Evolutionary conservation across 2,888 invertebrate species (phyloP), one percentile per base, ranked within the genome.

Genomic region (Margaritifera margaritifera): DNA sequence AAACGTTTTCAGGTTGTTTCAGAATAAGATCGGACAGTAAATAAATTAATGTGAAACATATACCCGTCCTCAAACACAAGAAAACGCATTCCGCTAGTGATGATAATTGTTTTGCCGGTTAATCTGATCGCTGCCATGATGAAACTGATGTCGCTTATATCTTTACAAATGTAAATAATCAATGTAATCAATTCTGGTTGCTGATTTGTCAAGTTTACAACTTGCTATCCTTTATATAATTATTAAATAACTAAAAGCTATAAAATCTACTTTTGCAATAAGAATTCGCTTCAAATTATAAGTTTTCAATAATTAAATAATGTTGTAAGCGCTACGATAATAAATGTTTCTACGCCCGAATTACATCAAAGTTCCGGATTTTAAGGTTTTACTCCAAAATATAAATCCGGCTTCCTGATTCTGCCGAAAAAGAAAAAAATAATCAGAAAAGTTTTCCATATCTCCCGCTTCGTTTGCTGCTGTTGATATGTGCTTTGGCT

Each of bases 111-210:
- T 15, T 71, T 66, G 19, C 55, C 61, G 57, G 66, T 67, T 24
- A 64, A 63, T 68, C 72, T 74, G 55, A 84, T 66, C n/a, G 80
- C 65, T 71, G 84, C 84, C 84, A 84, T 84, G 66, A 68, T 80
- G 69, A 69, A 67, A 62, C 68, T 54, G 22, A 24, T 56, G 62
- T 60, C 70, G 51, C 69, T 61, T 68, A 71, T n/a, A 69, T 57
- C 75, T 55, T 68, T 61, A 62, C 63, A 74, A 75, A 69, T 64
- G 60, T 66, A 63, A 62, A 68, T 68, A 55, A 42, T 42, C 11
- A 15, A 11, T 56, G 25, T 18, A 54, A 27, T 0, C 42, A 3
- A 42, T 11, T 42, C 42, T 42, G 42, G 11, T 11, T 42, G 42
- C 2, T 31, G 8, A 8, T 2, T 42, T 42, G 11, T 42, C 11